phyloP scores from a whole-genome alignment of 2,888 invertebrate species.

The Ligdia adustata region DNA sequence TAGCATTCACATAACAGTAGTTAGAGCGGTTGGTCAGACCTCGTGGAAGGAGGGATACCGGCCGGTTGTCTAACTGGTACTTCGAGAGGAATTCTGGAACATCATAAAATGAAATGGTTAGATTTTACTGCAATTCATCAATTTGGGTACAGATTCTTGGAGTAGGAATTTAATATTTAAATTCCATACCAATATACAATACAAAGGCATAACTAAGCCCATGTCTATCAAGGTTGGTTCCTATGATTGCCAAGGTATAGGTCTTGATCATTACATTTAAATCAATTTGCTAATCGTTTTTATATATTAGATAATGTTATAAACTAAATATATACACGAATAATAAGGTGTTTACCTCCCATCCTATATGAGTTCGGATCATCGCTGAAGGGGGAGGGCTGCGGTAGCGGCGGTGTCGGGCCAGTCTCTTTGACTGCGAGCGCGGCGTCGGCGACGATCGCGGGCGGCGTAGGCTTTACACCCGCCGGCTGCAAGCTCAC shows the following conservation, averaged over 20 bases:
- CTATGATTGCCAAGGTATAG: no score
- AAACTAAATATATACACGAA: no score
- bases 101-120: no score
- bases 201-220: no score
- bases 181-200: no score
- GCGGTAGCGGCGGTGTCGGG: slow-evolving; percentile 66
- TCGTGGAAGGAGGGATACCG: slow-evolving; percentile 92
- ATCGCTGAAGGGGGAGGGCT: slow-evolving; percentile 80
- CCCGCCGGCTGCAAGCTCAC: slow-evolving; percentile 39
- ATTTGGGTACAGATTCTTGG: no score
- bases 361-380: slow-evolving; percentile 88
- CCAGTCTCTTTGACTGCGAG: slow-evolving; percentile 47
- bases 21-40: slow-evolving; percentile 97
- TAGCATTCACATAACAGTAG: slow-evolving; percentile 98
- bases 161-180: no score
- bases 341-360: slow-evolving; percentile 90
- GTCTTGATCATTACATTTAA: no score
- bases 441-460: slow-evolving; percentile 52
- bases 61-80: slow-evolving; percentile 90
- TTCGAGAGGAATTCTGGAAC: slow-evolving; percentile 89
- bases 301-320: no score
- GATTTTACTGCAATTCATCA: no score
- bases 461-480: slow-evolving; percentile 44
- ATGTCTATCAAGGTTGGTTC: no score
- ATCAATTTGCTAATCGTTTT: no score